Percentiles rank a stretch among this genome's conserved stretches.
phyloP scores from a whole-genome alignment of 1,140 invertebrate species.

The Coboldia fuscipes region DNA sequence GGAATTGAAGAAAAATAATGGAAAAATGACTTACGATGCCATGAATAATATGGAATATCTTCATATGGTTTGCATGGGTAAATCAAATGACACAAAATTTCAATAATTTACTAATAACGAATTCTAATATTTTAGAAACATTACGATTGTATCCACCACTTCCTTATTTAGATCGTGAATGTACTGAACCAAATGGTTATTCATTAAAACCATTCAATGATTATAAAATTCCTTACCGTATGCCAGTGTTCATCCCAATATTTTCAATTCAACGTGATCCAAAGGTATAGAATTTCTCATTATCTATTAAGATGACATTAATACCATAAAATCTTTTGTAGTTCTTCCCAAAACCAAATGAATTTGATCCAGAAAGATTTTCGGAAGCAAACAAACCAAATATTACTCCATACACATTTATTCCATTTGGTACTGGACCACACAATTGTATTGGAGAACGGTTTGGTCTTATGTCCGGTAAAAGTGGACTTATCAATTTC shows the following conservation, averaged over 20 bases:
- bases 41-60: conserved; percentile 38
- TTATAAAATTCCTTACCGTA: conserved; percentile 10
- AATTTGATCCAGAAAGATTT: conserved; percentile 42
- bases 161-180: conserved; percentile 14
- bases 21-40: conserved; percentile 34
- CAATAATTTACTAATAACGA: conserved; percentile 7
- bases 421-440: conserved; percentile 60
- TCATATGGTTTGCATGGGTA: conserved; percentile 30
- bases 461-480: conserved; percentile 14
- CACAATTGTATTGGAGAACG: conserved; percentile 48
- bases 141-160: conserved; percentile 17
- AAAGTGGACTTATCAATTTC: conserved; percentile 14
- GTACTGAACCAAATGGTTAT: conserved; percentile 7
- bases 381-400: conserved; percentile 22
- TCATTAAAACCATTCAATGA: conserved; percentile 12
- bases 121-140: conserved; percentile 15
- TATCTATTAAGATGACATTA: too few species aligned
- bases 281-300: too few species aligned
- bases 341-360: conserved; percentile 39
- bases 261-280: conserved; percentile 15
- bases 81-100: too few species aligned
- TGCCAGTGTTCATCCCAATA: conserved; percentile 12
- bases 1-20: conserved; percentile 19
- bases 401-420: conserved; percentile 28
- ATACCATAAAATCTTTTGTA: too few species aligned